A percentile compares a stretch with the other conserved stretches of the same genome.
Evolutionary conservation across 2,888 invertebrate genomes (phyloP).

Genomic region (Pandemis cinnamomeana): DNA sequence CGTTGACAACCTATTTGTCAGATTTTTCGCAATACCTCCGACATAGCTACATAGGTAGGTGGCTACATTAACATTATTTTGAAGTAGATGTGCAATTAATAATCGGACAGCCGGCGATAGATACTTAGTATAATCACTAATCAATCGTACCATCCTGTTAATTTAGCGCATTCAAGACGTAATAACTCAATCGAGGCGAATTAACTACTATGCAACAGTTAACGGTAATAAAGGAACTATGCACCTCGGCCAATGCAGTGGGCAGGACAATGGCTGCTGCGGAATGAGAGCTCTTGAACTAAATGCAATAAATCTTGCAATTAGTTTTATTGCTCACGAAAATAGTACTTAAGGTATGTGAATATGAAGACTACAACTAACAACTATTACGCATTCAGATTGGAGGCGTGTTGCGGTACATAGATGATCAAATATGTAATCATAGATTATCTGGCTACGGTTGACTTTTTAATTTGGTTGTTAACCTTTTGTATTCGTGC

Average conservation of each 20-base stretch:
- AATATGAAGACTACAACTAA: background rate
- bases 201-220: slow-evolving; percentile 19
- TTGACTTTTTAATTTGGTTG: background rate
- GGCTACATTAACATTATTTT: too few relatives aligned
- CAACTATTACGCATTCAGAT: background rate
- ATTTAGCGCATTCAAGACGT: slow-evolving; percentile 18
- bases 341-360: background rate
- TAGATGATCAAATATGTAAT: slow-evolving; percentile 3
- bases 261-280: slow-evolving; percentile 27
- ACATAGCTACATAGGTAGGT: too few relatives aligned
- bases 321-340: slow-evolving; percentile 12
- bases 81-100: background rate
- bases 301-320: slow-evolving; percentile 14
- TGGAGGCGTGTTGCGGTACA: background rate
- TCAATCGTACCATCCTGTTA: slow-evolving; percentile 12
- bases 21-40: too few relatives aligned
- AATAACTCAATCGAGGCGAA: slow-evolving; percentile 33
- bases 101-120: background rate
- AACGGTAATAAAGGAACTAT: slow-evolving; percentile 14
- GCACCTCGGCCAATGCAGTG: slow-evolving; percentile 37
- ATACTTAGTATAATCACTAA: background rate
- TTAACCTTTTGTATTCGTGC: slow-evolving; percentile 24
- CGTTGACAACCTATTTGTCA: background rate
- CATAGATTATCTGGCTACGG: slow-evolving; percentile 1
- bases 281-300: slow-evolving; percentile 6